Conservation (phyloP, 2,888 invertebrate species). For the Dryocosmus kuriphilus region DNA sequence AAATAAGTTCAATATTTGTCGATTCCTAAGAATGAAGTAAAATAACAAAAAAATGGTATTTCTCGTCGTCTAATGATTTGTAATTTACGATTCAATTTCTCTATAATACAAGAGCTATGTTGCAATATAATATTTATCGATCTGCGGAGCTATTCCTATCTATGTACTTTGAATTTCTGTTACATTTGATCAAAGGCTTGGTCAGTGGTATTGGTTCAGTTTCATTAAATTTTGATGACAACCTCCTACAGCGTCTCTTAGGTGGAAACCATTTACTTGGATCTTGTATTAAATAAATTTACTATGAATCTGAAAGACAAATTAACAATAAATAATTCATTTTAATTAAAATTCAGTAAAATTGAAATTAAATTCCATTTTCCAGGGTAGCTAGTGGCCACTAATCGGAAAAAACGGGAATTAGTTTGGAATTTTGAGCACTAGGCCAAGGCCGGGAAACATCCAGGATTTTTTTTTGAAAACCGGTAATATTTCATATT, state of each 20-base stretch:
- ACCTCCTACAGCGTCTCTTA: slow-evolving; percentile 13
- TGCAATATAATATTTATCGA: slow-evolving; percentile 4
- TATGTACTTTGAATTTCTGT: slow-evolving; percentile 12
- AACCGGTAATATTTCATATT: no score
- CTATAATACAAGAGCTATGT: not conserved
- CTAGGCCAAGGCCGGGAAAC: no score
- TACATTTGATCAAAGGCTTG: slow-evolving; percentile 11
- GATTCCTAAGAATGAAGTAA: no score
- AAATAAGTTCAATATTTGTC: no score
- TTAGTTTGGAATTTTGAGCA: no score
- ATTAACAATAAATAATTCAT: not conserved
- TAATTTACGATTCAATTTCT: not conserved
- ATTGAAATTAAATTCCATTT: no score
- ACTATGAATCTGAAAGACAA: no score
- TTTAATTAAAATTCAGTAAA: not conserved
- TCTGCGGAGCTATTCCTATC: not conserved
- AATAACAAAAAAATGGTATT: not conserved
- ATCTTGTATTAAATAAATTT: not conserved
- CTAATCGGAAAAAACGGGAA: no score
- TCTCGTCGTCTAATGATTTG: not conserved
- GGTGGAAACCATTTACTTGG: not conserved
- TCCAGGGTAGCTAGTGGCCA: no score
- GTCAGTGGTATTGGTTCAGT: slow-evolving; percentile 1
- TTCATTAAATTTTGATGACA: slow-evolving; percentile 16
- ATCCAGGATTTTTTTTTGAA: no score